Percentiles rank a stretch among this genome's conserved stretches.
phyloP scores from a whole-genome alignment of 2,113 vertebrate species.

The Prunella fulvescens region DNA sequence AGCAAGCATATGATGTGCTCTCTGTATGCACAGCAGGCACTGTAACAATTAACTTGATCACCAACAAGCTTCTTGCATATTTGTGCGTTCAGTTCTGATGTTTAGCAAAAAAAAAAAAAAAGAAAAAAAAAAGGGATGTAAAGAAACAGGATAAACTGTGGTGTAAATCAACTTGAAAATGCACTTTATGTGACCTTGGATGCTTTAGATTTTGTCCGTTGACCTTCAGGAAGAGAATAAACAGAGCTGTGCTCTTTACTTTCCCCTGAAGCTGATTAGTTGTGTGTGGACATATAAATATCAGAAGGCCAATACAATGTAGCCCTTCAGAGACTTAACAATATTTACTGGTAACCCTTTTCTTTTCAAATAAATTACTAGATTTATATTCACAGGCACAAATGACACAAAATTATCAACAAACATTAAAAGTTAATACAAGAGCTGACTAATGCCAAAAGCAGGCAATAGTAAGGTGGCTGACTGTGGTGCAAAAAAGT shows the following conservation, averaged over 20 bases:
- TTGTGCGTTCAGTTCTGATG: background rate
- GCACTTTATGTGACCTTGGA: slow-evolving; percentile 23
- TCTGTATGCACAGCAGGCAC: background rate
- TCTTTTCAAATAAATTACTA: slow-evolving; percentile 23
- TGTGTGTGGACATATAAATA: slow-evolving; percentile 48
- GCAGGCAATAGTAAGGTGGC: background rate
- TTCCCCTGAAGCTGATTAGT: background rate
- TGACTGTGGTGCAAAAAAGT: background rate
- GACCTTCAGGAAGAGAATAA: slow-evolving; percentile 42
- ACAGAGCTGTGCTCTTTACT: slow-evolving; percentile 28
- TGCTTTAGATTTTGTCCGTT: background rate
- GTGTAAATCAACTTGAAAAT: background rate
- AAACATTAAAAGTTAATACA: background rate
- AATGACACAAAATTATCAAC: slow-evolving; percentile 24
- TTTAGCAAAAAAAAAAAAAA: background rate
- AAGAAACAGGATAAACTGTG: background rate
- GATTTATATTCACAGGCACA: slow-evolving; percentile 44
- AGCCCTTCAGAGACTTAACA: slow-evolving; percentile 11
- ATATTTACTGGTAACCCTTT: slow-evolving; percentile 32
- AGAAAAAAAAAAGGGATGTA: background rate
- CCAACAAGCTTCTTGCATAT: background rate
- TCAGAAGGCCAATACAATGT: slow-evolving; percentile 3
- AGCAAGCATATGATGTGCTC: background rate
- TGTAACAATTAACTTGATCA: background rate
- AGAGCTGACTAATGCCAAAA: background rate